Conservation (phyloP, 2,797 vertebrate genomes). For the Sandelia bainsii region DNA sequence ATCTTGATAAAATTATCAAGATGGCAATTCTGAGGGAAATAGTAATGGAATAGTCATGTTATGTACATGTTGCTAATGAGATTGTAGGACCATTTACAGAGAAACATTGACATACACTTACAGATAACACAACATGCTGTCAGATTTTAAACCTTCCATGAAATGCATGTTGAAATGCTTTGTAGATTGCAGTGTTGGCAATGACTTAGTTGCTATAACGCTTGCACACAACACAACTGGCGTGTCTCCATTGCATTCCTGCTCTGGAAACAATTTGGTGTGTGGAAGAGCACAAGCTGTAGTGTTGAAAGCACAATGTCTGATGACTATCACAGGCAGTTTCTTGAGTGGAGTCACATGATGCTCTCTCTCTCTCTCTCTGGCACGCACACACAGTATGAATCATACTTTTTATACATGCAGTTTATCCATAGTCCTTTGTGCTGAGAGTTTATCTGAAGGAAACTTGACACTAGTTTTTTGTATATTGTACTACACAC, state of each 20-base stretch:
- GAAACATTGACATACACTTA: neutral
- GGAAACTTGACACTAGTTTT: neutral
- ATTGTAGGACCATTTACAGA: neutral
- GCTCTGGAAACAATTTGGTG: constrained; percentile 46
- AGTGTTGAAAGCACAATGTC: constrained; percentile 44
- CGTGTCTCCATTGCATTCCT: constrained; percentile 22
- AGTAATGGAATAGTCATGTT: neutral
- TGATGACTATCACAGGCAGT: constrained; percentile 71
- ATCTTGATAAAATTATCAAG: neutral
- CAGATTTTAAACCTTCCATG: neutral
- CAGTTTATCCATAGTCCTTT: constrained; percentile 18
- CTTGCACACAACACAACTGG: constrained; percentile 1
- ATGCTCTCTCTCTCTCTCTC: neutral
- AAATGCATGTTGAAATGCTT: neutral
- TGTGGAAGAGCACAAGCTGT: constrained; percentile 55
- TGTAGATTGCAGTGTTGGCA: neutral
- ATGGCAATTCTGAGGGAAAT: neutral
- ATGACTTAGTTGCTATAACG: constrained; percentile 15
- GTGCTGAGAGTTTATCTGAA: neutral
- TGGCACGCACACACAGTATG: constrained; percentile 8
- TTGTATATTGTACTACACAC: neutral
- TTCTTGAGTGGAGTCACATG: constrained; percentile 68
- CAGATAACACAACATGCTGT: neutral
- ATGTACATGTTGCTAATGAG: neutral
- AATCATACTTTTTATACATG: constrained; percentile 19